phyloP scores from a whole-genome alignment of 2,888 invertebrate species.

The Nephrotoma flavescens region DNA sequence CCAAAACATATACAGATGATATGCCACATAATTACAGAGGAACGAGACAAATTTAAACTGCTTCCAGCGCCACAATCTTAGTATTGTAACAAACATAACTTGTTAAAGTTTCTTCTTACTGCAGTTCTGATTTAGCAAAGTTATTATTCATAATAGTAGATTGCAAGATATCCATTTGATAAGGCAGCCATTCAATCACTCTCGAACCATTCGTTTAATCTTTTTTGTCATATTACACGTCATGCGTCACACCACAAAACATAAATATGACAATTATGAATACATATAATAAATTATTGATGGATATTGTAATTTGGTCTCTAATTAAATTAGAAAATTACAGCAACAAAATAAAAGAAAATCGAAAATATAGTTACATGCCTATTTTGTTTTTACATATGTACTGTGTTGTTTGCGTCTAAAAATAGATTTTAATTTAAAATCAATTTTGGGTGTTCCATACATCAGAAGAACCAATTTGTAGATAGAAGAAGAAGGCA shows the following conservation, averaged over 20 bases:
- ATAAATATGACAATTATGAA: background rate
- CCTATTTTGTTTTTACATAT: background rate
- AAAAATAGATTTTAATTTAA: background rate
- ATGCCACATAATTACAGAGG: no score
- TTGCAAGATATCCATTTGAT: no score
- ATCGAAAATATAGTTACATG: background rate
- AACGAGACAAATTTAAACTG: no score
- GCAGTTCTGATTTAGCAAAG: no score
- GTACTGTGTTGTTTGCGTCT: background rate
- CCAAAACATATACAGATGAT: no score
- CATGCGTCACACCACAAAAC: background rate
- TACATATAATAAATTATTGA: background rate
- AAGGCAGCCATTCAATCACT: background rate
- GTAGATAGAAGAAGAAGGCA: background rate
- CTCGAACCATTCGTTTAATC: background rate
- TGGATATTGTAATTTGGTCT: background rate
- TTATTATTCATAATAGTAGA: no score
- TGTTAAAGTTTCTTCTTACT: no score
- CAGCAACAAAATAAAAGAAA: background rate
- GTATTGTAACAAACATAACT: no score
- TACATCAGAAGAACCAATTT: background rate
- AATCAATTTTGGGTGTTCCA: background rate
- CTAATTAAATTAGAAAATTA: background rate
- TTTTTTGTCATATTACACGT: background rate
- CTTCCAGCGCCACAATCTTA: no score